Evolutionary conservation across 2,113 vertebrate species (phyloP), one percentile per base, ranked within the genome.

Genomic region (Ascaphus truei): DNA sequence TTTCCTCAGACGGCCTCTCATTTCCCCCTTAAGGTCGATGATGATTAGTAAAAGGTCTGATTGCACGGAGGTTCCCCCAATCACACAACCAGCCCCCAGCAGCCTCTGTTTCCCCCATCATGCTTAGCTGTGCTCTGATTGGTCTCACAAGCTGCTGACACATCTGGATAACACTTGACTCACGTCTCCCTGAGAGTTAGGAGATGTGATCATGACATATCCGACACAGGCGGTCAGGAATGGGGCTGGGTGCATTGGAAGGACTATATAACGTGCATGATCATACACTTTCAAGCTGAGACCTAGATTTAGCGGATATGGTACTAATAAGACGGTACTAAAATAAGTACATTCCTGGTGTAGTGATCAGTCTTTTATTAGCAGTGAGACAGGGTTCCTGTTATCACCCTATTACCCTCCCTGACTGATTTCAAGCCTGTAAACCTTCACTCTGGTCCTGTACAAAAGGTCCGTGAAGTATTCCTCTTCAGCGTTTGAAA

Each of bases 41-140:
- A 74, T 77, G 77, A 73, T 52, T 22, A 78, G 79, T 79, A 78
- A 75, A 82, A 80, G 74, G 68, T 77, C 77, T 80, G 73, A 74
- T 75, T 68, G 58, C 67, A 55, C 25, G 1, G 16, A 26, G 50
- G 20, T 45, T 62, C 66, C 36, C 75, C 69, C 75, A 56, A n/a
- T n/a, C n/a, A n/a, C n/a, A 10, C 68, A 56, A 29, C 74, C 58
- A 48, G 51, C 64, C 80, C 73, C 65, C 81, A 81, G 77, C 80
- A 76, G 50, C 68, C 69, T 64, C 75, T n/a, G n/a, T n/a, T n/a
- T n/a, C 76, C 74, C 31, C 60, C 41, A 76, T 68, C 72, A 13
- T 0, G 0, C 29, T n/a, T 30, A 76, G 72, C 7, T 18, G 16
- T 73, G 79, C 1, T 69, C 51, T 74, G 73, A 25, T 50, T 79